Conservation (phyloP, 2,113 vertebrate genomes). For the Cacatua alba region DNA sequence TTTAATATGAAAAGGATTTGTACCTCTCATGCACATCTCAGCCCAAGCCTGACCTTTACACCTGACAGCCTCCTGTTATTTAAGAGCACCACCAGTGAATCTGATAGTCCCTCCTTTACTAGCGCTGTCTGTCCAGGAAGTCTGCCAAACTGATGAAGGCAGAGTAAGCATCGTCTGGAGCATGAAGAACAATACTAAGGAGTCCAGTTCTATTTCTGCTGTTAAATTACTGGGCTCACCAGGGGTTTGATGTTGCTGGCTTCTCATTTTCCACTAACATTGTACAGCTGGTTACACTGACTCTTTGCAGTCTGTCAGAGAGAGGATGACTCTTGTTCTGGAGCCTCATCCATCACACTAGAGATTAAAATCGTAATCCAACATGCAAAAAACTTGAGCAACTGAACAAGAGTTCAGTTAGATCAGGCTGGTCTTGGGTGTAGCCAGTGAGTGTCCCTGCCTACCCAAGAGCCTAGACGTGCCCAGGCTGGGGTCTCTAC, state of each 20-base stretch:
- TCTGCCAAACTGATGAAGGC: not conserved
- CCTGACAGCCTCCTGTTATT: not conserved
- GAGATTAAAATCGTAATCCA: not conserved
- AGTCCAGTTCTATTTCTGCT: not conserved
- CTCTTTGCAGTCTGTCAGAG: not conserved
- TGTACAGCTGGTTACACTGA: not conserved
- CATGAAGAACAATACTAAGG: not conserved
- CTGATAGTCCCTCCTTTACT: not conserved
- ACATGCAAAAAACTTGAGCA: not conserved
- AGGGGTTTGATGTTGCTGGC: not conserved
- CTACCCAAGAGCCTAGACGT: not conserved
- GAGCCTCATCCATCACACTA: not conserved
- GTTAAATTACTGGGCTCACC: not conserved
- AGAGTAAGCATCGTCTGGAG: not conserved
- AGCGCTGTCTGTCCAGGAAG: not conserved
- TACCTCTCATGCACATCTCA: not conserved
- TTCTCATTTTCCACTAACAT: not conserved
- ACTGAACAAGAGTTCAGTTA: not conserved
- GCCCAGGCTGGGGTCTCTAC: not conserved
- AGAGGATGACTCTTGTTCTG: not conserved
- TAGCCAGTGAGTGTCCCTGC: not conserved
- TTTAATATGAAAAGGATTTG: not conserved
- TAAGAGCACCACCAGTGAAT: not conserved
- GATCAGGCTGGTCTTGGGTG: not conserved
- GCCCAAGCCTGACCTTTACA: not conserved